Conservation (phyloP, 2,113 vertebrate species). For the Festucalex cinctus region DNA sequence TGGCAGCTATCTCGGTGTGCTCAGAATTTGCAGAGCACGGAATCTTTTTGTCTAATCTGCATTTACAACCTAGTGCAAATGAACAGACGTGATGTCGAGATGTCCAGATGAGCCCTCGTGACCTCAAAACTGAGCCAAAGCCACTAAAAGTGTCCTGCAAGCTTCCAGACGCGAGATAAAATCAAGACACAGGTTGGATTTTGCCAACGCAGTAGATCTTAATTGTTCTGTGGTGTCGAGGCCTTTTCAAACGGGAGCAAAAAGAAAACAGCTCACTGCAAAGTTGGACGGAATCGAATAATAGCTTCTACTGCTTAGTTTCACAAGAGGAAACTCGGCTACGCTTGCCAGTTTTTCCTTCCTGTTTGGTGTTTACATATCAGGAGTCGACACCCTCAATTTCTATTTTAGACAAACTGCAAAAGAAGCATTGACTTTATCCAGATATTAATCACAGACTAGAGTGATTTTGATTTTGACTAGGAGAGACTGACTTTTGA, state of each 20-base stretch:
- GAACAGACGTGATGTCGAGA: neutral
- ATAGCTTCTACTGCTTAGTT: neutral
- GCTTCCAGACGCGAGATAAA: slow-evolving; percentile 16
- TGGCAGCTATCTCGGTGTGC: neutral
- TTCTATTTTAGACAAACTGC: neutral
- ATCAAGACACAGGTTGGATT: neutral
- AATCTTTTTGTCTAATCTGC: slow-evolving; percentile 24
- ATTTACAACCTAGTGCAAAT: neutral
- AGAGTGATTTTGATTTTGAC: neutral
- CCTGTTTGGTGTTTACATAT: slow-evolving; percentile 1
- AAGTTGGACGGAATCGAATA: neutral
- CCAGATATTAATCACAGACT: neutral
- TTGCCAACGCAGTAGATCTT: slow-evolving; percentile 28
- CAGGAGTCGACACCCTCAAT: neutral
- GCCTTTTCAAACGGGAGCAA: slow-evolving; percentile 12
- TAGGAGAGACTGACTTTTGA: no score
- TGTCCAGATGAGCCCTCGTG: slow-evolving; percentile 11
- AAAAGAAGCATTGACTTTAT: slow-evolving; percentile 6
- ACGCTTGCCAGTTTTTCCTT: neutral
- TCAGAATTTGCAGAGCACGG: neutral
- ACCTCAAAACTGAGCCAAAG: slow-evolving; percentile 39
- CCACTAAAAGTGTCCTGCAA: slow-evolving; percentile 18
- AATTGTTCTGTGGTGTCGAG: slow-evolving; percentile 25
- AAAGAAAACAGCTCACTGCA: slow-evolving; percentile 19
- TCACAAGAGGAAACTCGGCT: neutral